Conservation (phyloP, 1,140 invertebrate genomes). For the Drosophila nikananu region DNA sequence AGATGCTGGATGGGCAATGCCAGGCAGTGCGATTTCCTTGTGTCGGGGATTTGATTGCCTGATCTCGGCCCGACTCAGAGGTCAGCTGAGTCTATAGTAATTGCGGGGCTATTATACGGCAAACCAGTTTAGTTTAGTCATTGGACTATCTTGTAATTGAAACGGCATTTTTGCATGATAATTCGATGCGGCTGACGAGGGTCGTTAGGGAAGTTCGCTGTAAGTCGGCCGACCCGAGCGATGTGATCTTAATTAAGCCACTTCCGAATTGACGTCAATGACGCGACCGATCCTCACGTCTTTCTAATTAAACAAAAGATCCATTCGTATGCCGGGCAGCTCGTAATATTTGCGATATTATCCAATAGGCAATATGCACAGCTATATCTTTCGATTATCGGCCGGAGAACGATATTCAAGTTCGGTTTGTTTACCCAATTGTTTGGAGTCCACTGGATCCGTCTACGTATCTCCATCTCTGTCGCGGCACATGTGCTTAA, state of each 20-base stretch:
- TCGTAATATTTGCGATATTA: slow-evolving; percentile 18
- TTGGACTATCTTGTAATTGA: slow-evolving; percentile 55
- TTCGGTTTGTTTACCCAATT: slow-evolving; percentile 20
- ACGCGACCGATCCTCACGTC: slow-evolving; percentile 15
- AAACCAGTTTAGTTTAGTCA: slow-evolving; percentile 41
- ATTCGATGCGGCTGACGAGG: slow-evolving; percentile 45
- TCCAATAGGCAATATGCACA: slow-evolving; percentile 27
- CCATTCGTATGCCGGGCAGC: slow-evolving; percentile 39
- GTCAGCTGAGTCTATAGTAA: slow-evolving; percentile 59
- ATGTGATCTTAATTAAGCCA: slow-evolving; percentile 37
- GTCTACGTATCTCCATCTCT: slow-evolving; percentile 15
- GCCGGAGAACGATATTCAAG: slow-evolving; percentile 19
- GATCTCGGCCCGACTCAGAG: slow-evolving; percentile 42
- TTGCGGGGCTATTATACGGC: slow-evolving; percentile 57
- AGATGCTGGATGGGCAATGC: slow-evolving; percentile 37
- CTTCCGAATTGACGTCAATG: slow-evolving; percentile 52
- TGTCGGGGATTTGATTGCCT: slow-evolving; percentile 34
- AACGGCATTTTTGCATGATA: slow-evolving; percentile 78
- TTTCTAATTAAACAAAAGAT: slow-evolving; percentile 25
- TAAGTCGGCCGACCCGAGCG: background rate
- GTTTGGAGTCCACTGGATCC: slow-evolving; percentile 1
- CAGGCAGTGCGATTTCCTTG: slow-evolving; percentile 55
- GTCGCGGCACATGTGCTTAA: slow-evolving; percentile 43
- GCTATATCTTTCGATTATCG: slow-evolving; percentile 32
- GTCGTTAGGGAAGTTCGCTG: slow-evolving; percentile 33